Evolutionary conservation across 2,797 vertebrate species (phyloP), one percentile per base, ranked within the genome.

Genomic region (Zenarchopterus dispar): DNA sequence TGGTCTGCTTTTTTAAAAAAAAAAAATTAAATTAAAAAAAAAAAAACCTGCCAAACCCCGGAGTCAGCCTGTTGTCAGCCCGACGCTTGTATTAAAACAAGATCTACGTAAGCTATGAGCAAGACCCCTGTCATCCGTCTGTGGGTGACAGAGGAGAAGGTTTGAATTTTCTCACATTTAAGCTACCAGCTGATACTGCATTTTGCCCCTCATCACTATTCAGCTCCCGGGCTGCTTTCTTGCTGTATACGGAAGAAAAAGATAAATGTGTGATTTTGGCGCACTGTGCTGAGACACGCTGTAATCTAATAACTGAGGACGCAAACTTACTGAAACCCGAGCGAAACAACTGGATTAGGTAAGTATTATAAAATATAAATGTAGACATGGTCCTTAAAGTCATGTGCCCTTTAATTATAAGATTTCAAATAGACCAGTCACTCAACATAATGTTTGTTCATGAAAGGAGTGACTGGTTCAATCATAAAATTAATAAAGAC

Each of bases 171-270:
- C 55, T 69, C 0, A 6, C 50, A 51, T 77, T 77, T 52, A 67
- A 67, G 67, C 54, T 58, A 57, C 50, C 48, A 75, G 70, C 82
- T 80, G 77, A 83, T 69, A 57, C 66, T 74, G 81, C 68, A 48
- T 77, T 45, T 81, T 81, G 62, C 52, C 65, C 56, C 67, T 82
- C 65, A 77, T 86, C 62, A 59, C 56, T 80, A 78, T 80, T 81
- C 76, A 56, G 68, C 53, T 70, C 57, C 51, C 61, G 55, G 28
- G 53, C 67, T 50, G 8, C 51, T 39, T 39, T 58, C 28, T 46
- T 24, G 60, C 55, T 66, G 36, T 71, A 60, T 54, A 55, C 44
- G 67, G 52, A 75, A 56, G 62, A 39, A 39, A 39, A 48, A 68
- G 60, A 72, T 71, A 53, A 62, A 75, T 50, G 70, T 69, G 62